Base-by-base conservation (phyloP, 1,140 invertebrate species). In the Pseudachorutes palmiensis region DNA sequence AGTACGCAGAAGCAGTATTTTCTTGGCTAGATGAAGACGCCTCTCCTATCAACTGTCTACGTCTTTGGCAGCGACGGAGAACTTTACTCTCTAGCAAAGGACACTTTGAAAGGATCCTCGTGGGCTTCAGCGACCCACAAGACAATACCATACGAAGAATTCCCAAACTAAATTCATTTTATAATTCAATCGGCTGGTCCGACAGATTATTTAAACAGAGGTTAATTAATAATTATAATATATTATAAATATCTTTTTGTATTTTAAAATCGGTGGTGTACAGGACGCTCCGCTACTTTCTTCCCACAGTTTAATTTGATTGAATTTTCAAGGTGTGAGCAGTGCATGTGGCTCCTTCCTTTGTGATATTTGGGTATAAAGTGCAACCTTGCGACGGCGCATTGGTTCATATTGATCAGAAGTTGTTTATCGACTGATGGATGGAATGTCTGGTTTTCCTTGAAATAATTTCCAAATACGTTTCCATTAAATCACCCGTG, bases 131-230 rank as follows among this genome's bases (percentile, higher is more conserved):
- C 9, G 9, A 12, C 3, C 12, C 24, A 19, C 24, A 24, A 55
- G 51, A 55, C 9, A 5, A 55, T 55, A 14, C 51, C 51, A 55
- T 55, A 55, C 24, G 51, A 55, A 55, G 51, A 55, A 14, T 55
- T 55, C 51, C 51, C 51, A 14, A 55, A 55, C 24, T 55, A 55
- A 19, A 41, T 9, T 9, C 5, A 55, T 16, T 16, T 55, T 55
- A 19, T 5, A 16, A 55, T 26, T 45, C 19, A 45, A 45, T 55
- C 51, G 51, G 51, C 51, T 19, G 51, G 51, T 55, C 51, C 51
- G 51, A 24, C 9, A 55, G 24, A 14, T 55, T 19, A 24, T 14
- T 14, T 24, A 22, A 55, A 55, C n/a, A n/a, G n/a, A n/a, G n/a
- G n/a, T n/a, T n/a, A n/a, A n/a, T n/a, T n/a, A n/a, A n/a, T n/a